phyloP scores from a whole-genome alignment of 2,797 vertebrate species.

The Notolepis coatsorum region DNA sequence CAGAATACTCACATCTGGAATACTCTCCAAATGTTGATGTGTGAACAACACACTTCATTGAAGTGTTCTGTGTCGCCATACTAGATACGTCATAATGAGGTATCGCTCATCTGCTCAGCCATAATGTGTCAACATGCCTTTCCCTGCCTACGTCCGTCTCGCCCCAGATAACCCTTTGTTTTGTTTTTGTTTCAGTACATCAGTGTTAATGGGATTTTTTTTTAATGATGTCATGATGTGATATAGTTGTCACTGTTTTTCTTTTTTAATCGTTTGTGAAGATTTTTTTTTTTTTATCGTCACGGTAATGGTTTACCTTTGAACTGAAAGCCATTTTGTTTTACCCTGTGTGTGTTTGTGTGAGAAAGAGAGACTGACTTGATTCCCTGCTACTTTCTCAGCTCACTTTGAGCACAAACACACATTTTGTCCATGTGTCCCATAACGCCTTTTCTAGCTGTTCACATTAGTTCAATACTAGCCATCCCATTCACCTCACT shows the following conservation, averaged over 20 bases:
- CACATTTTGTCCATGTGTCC: slow-evolving; percentile 40
- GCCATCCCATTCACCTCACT: slow-evolving; percentile 49
- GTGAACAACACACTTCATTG: too few relatives aligned
- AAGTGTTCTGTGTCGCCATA: too few relatives aligned
- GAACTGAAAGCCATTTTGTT: slow-evolving; percentile 62
- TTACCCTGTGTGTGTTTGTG: not conserved
- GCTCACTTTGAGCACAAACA: slow-evolving; percentile 22
- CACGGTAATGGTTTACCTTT: slow-evolving; percentile 74
- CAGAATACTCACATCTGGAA: too few relatives aligned
- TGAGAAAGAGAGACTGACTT: not conserved
- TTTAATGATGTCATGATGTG: slow-evolving; percentile 54
- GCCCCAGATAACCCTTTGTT: slow-evolving; percentile 52
- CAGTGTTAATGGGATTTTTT: slow-evolving; percentile 84
- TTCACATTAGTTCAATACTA: slow-evolving; percentile 18
- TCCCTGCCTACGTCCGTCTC: slow-evolving; percentile 39
- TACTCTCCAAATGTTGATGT: too few relatives aligned
- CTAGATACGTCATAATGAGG: too few relatives aligned
- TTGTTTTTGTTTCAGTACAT: slow-evolving; percentile 65
- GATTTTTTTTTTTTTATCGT: slow-evolving; percentile 60
- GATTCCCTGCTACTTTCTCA: slow-evolving; percentile 34
- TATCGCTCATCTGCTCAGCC: too few relatives aligned
- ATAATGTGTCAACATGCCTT: slow-evolving; percentile 43
- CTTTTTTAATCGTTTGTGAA: slow-evolving; percentile 54
- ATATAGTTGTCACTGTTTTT: slow-evolving; percentile 53
- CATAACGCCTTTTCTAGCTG: slow-evolving; percentile 48